Conservation (phyloP, 2,113 vertebrate genomes). For the Rhadina sibilatrix region DNA sequence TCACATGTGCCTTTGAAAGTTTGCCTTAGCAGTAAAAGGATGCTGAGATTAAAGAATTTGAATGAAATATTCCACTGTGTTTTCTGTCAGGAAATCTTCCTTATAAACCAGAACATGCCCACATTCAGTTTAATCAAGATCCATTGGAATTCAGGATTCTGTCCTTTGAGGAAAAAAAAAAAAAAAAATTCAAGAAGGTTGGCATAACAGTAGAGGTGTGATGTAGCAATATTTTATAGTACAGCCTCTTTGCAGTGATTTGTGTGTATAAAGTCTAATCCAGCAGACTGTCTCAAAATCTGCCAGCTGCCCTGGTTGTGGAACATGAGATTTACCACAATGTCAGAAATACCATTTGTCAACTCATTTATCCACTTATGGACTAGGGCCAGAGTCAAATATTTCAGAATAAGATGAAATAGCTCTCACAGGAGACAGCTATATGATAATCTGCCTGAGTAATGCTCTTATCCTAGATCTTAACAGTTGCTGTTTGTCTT, state of each 20-base stretch:
- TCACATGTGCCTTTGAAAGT: not conserved
- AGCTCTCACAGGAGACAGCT: slow-evolving; percentile 25
- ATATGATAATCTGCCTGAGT: slow-evolving; percentile 5
- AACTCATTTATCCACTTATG: slow-evolving; percentile 25
- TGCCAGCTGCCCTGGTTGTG: not conserved
- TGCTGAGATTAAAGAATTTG: not conserved
- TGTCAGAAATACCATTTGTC: slow-evolving; percentile 40
- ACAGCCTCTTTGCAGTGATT: not conserved
- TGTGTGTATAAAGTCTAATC: not conserved
- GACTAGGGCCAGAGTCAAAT: not conserved
- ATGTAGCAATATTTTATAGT: not conserved
- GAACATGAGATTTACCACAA: slow-evolving; percentile 19
- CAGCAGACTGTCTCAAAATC: not conserved
- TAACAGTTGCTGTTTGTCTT: not conserved
- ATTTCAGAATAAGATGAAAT: slow-evolving; percentile 6
- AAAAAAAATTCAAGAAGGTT: not conserved
- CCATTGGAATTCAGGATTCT: not conserved
- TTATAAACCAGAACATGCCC: not conserved
- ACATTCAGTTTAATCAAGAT: not conserved
- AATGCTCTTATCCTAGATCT: slow-evolving; percentile 18
- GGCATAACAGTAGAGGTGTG: not conserved
- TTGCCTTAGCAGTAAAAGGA: not conserved
- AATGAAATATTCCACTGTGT: not conserved
- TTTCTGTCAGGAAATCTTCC: not conserved
- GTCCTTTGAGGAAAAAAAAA: not conserved